These are phyloP conservation scores for Phrynosoma platyrhinos DNA, from an alignment of 2,113 vertebrate genomes.

Conservation along the genomic window DNA sequence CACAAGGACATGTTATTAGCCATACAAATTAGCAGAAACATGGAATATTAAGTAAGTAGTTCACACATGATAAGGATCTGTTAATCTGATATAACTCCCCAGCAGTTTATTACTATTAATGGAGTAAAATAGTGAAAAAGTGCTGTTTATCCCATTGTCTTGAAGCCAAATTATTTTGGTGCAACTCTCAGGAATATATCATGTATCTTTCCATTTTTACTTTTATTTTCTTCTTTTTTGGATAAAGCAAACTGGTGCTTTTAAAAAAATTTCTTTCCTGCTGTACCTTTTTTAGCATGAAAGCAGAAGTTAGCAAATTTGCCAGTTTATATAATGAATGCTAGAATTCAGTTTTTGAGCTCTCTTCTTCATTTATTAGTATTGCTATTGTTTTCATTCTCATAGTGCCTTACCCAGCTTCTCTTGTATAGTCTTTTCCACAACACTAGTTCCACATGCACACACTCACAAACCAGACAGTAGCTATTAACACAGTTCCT, in stretches of 20 bases:
- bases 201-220: no score
- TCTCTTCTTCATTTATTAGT: neutral
- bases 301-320: neutral
- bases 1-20: neutral
- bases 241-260: neutral
- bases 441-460: neutral
- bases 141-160: no score
- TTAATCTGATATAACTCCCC: no score
- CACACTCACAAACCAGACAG: conserved; percentile 12
- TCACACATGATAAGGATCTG: no score
- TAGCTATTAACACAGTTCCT: neutral
- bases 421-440: neutral
- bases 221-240: neutral
- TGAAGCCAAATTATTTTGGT: no score
- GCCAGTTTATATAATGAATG: neutral
- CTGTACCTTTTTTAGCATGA: neutral
- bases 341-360: neutral
- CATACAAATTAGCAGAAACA: no score
- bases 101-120: no score
- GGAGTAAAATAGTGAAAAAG: no score
- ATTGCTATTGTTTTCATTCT: neutral
- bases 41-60: no score
- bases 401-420: rapidly evolving
- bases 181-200: no score
- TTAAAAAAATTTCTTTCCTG: neutral